Percentiles rank a stretch among this genome's conserved stretches.
Evolutionary conservation across 2,797 vertebrate genomes (phyloP).

Genomic region (Rallus crepitans): DNA sequence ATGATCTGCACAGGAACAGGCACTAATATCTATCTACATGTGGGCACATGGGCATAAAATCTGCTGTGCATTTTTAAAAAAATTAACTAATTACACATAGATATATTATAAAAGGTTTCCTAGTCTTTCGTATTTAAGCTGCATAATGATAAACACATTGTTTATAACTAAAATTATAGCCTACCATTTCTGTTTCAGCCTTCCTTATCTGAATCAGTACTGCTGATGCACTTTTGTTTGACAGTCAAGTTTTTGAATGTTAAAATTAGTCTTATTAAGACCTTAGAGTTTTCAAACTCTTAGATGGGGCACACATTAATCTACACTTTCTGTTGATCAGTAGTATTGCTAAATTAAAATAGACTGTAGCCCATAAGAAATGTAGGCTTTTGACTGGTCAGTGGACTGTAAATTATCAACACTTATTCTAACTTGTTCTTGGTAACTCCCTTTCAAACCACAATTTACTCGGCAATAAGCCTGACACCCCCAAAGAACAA

Average conservation of each 20-base stretch:
- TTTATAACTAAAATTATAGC: background rate
- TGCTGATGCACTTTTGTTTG: background rate
- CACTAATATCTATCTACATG: background rate
- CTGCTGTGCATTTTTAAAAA: background rate
- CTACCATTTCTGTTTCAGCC: background rate
- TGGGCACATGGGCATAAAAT: background rate
- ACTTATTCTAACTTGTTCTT: background rate
- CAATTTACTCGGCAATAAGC: background rate
- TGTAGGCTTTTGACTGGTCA: background rate
- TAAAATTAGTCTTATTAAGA: background rate
- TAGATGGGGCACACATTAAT: background rate
- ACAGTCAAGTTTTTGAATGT: background rate
- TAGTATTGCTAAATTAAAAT: background rate
- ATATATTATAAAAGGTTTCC: background rate
- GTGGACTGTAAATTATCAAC: background rate
- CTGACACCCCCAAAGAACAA: background rate
- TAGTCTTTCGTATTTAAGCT: background rate
- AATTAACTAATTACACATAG: background rate
- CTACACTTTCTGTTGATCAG: background rate
- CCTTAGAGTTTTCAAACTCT: background rate
- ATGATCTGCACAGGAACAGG: background rate
- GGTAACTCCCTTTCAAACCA: background rate
- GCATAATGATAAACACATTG: background rate
- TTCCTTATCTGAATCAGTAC: background rate
- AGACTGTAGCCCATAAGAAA: background rate